Evolutionary conservation across 2,113 vertebrate genomes (phyloP).

Genomic region (Tachysurus fulvidraco): DNA sequence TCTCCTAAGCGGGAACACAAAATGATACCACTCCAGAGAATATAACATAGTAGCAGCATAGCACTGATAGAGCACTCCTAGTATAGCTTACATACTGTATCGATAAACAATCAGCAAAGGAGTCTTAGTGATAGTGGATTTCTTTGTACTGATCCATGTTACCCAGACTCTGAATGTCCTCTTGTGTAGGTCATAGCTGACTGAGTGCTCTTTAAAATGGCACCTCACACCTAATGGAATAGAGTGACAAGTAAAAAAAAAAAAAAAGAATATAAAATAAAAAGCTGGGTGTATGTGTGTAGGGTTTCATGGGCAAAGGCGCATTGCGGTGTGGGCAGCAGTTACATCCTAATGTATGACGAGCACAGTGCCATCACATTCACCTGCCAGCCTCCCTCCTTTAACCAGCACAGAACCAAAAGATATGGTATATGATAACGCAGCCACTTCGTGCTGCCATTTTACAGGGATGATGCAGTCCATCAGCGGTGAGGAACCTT

Average conservation of each 20-base stretch:
- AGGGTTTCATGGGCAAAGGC: conserved; percentile 27
- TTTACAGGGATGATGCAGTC: neutral
- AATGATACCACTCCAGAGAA: neutral
- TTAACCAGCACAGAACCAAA: neutral
- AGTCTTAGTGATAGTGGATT: neutral
- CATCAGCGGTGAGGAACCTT: neutral
- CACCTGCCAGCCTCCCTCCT: neutral
- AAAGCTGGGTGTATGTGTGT: conserved; percentile 51
- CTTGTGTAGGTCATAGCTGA: conserved; percentile 19
- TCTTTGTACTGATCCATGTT: neutral
- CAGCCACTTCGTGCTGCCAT: neutral
- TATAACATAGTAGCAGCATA: neutral
- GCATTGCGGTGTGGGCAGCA: conserved; percentile 62
- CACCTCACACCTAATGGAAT: neutral
- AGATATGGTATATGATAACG: too few species aligned
- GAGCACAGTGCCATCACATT: conserved; percentile 29
- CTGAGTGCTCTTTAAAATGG: conserved; percentile 35
- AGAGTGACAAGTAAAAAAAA: neutral
- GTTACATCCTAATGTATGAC: conserved; percentile 73
- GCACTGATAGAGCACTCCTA: neutral
- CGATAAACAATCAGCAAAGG: neutral
- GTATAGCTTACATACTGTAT: neutral
- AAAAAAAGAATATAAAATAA: conserved; percentile 37
- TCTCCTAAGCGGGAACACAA: neutral
- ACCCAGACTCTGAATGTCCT: conserved; percentile 14